phyloP scores from a whole-genome alignment of 2,888 invertebrate genomes.

The Nomada fabriciana region DNA sequence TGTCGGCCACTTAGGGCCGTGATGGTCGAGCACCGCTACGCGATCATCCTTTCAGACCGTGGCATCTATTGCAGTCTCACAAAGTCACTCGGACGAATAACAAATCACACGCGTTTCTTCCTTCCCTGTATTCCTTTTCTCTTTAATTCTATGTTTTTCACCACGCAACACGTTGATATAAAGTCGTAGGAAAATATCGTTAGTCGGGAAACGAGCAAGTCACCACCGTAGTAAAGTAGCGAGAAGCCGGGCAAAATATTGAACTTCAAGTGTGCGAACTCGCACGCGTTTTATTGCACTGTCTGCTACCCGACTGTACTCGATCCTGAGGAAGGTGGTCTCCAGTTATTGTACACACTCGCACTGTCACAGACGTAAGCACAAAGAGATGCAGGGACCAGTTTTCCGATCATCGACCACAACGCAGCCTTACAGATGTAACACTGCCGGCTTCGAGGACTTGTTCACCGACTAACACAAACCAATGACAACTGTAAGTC shows the following conservation, averaged over 20 bases:
- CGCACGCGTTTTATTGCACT: conserved; percentile 53
- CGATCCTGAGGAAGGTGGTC: conserved; percentile 47
- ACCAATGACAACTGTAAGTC: conserved; percentile 41
- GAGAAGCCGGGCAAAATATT: not conserved
- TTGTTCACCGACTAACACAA: conserved; percentile 24
- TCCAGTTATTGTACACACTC: conserved; percentile 56
- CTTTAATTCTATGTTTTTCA: conserved; percentile 2
- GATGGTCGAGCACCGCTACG: conserved; percentile 82
- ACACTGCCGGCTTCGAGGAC: conserved; percentile 31
- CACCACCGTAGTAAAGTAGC: not conserved
- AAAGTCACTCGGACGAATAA: conserved; percentile 34
- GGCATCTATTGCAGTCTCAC: conserved; percentile 55
- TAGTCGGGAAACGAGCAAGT: not conserved
- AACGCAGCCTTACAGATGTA: conserved; percentile 25
- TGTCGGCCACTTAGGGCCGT: conserved; percentile 85
- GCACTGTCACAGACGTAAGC: conserved; percentile 66
- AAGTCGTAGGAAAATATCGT: not conserved
- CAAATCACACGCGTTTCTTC: conserved; percentile 26
- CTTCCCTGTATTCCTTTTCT: conserved; percentile 2
- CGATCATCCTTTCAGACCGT: conserved; percentile 79
- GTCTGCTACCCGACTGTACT: conserved; percentile 38
- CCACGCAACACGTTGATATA: conserved; percentile 9
- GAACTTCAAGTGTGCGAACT: conserved; percentile 33
- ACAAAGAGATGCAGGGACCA: conserved; percentile 40
- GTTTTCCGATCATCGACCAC: conserved; percentile 55